Evolutionary conservation across 2,113 vertebrate genomes (phyloP).

Genomic region (Corvus hawaiiensis): DNA sequence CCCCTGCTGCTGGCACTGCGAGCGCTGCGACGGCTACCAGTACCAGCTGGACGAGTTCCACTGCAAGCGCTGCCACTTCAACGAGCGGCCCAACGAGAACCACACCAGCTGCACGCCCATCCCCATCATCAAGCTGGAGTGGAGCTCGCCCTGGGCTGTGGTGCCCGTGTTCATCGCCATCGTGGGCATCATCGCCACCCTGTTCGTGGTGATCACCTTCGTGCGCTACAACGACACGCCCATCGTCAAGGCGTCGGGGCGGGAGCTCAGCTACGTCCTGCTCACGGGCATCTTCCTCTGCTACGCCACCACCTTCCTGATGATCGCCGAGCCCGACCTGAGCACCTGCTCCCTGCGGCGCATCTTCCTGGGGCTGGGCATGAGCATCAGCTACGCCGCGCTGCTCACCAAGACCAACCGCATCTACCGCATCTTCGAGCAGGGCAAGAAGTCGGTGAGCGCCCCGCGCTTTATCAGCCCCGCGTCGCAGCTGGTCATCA

Average conservation of each 20-base stretch:
- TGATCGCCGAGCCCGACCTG: conserved; percentile 88
- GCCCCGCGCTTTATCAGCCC: conserved; percentile 93
- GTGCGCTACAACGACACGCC: conserved; percentile 94
- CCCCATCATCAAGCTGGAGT: conserved; percentile 93
- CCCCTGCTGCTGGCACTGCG: conserved; percentile 95
- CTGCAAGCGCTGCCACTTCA: conserved; percentile 92
- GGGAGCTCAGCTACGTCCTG: conserved; percentile 94
- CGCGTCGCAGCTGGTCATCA: conserved; percentile 91
- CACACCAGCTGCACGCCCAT: conserved; percentile 89
- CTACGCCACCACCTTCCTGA: conserved; percentile 93
- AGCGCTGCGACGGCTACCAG: conserved; percentile 93
- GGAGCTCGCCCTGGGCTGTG: conserved; percentile 92
- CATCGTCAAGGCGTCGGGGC: conserved; percentile 92
- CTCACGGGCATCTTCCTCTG: conserved; percentile 95
- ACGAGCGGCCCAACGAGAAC: conserved; percentile 89
- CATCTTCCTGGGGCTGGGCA: conserved; percentile 92
- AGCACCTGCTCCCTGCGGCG: conserved; percentile 88
- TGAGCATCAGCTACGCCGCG: conserved; percentile 95
- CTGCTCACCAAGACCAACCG: conserved; percentile 97
- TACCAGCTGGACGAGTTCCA: conserved; percentile 90
- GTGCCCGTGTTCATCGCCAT: conserved; percentile 90
- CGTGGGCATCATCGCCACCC: conserved; percentile 87
- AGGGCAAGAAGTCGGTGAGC: conserved; percentile 93
- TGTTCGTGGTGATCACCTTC: conserved; percentile 89
- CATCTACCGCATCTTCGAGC: conserved; percentile 97